Percentiles rank a stretch among this genome's conserved stretches.
phyloP scores from a whole-genome alignment of 2,113 vertebrate genomes.

The Callopanchax toddi region DNA sequence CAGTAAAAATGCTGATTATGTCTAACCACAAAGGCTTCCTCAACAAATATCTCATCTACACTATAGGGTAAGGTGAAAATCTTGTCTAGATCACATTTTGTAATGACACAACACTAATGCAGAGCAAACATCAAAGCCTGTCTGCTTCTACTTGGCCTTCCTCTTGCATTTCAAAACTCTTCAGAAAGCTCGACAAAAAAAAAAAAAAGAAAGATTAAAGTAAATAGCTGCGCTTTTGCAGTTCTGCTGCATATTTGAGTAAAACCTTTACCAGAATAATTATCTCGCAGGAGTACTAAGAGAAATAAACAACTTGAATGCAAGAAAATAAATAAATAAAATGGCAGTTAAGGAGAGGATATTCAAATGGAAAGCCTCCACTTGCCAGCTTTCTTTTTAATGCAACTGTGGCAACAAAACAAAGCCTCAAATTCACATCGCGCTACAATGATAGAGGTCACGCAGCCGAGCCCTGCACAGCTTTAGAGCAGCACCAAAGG shows the following conservation, averaged over 20 bases:
- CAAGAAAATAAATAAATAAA: conserved; percentile 67
- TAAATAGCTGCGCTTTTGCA: conserved; percentile 56
- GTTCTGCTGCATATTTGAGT: conserved; percentile 72
- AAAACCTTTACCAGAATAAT: conserved; percentile 63
- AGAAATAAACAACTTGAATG: conserved; percentile 73
- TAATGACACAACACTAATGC: conserved; percentile 53
- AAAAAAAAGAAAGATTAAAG: conserved; percentile 65
- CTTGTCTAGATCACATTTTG: conserved; percentile 68
- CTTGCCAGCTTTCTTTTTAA: conserved; percentile 36
- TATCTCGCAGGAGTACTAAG: conserved; percentile 58
- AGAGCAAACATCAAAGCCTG: conserved; percentile 68
- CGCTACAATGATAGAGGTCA: conserved; percentile 75
- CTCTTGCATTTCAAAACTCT: conserved; percentile 58
- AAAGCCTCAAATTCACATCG: conserved; percentile 75
- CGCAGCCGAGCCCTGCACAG: conserved; percentile 64
- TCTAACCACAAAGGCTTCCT: conserved; percentile 74
- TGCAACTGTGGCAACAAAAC: conserved; percentile 70
- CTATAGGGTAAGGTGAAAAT: conserved; percentile 61
- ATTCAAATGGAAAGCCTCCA: conserved; percentile 47
- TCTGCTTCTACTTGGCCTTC: conserved; percentile 48
- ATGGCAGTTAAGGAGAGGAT: conserved; percentile 37
- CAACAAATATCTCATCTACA: conserved; percentile 69
- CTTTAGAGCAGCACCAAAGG: conserved; percentile 71
- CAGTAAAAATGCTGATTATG: conserved; percentile 72
- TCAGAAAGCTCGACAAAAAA: conserved; percentile 26